Evolutionary conservation across 2,888 invertebrate species (phyloP).

Genomic region (Miltochrista miniata): DNA sequence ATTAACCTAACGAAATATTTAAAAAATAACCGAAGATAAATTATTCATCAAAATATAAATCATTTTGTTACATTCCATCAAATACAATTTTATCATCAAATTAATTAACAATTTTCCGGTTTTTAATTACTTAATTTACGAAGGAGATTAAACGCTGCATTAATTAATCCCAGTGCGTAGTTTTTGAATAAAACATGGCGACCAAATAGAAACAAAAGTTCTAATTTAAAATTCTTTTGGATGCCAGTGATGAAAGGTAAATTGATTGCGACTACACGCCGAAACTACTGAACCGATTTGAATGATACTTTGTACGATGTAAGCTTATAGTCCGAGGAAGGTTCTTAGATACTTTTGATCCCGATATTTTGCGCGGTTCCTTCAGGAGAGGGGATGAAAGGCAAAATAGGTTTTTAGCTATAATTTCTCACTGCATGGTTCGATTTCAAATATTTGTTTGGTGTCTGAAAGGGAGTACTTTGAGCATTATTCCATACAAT

Average conservation of each 20-base stretch:
- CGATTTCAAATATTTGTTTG: too few species aligned
- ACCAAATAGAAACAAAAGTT: conserved; percentile 34
- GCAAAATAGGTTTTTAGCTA: too few species aligned
- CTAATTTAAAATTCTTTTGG: conserved; percentile 40
- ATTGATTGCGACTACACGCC: conserved; percentile 25
- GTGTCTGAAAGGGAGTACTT: too few species aligned
- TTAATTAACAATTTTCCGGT: conserved; percentile 1
- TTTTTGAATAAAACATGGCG: conserved; percentile 31
- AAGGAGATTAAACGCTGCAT: conserved; percentile 11
- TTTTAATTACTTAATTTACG: not conserved
- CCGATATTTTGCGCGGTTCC: too few species aligned
- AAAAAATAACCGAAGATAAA: not conserved
- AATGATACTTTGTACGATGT: too few species aligned
- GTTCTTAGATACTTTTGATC: too few species aligned
- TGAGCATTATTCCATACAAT: too few species aligned
- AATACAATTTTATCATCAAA: not conserved
- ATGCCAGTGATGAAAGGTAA: conserved; percentile 31
- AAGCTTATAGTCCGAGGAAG: too few species aligned
- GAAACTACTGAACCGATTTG: too few species aligned
- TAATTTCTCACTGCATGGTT: too few species aligned
- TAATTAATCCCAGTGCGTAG: conserved; percentile 25
- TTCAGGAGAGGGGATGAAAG: too few species aligned
- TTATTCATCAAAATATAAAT: conserved; percentile 6
- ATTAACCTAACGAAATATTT: too few species aligned
- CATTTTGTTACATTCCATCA: not conserved